Percentiles rank a stretch among this genome's conserved stretches.
phyloP scores from a whole-genome alignment of 2,888 invertebrate genomes.

The Acleris laterana region DNA sequence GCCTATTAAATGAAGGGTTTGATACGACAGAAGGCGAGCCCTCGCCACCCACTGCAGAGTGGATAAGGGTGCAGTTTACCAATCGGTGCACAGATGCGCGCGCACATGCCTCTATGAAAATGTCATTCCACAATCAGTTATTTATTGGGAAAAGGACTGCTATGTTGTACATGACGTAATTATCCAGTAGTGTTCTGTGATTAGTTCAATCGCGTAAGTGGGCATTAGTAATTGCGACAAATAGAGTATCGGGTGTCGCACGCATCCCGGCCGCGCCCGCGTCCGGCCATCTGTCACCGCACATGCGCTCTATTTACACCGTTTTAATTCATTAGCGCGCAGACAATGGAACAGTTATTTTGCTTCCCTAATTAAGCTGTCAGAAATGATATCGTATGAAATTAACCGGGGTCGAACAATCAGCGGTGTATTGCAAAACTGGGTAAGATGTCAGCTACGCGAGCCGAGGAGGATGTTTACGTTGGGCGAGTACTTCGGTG shows the following conservation, averaged over 20 bases:
- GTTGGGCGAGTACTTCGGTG: conserved; percentile 41
- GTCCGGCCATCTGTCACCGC: conserved; percentile 82
- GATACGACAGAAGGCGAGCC: conserved; percentile 55
- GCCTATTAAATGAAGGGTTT: conserved; percentile 47
- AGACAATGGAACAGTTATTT: conserved; percentile 68
- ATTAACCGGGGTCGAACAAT: not conserved
- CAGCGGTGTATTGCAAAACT: conserved; percentile 22
- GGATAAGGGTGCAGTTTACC: conserved; percentile 55
- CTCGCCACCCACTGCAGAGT: conserved; percentile 47
- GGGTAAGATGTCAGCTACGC: conserved; percentile 32
- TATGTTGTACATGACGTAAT: not conserved
- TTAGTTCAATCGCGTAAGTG: conserved; percentile 52
- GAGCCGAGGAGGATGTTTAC: conserved; percentile 44
- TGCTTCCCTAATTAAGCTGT: conserved; percentile 56
- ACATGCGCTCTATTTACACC: conserved; percentile 76
- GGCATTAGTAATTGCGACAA: conserved; percentile 72
- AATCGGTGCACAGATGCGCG: conserved; percentile 73
- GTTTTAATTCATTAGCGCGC: conserved; percentile 79
- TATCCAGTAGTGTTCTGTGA: conserved; percentile 20
- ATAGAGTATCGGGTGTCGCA: conserved; percentile 71
- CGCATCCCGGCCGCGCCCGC: conserved; percentile 66
- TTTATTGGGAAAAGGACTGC: not conserved
- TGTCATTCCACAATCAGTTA: conserved; percentile 3
- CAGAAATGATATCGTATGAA: conserved; percentile 30
- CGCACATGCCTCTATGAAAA: conserved; percentile 60